Percentiles rank a stretch among this genome's conserved stretches.
Evolutionary conservation across 2,797 vertebrate genomes (phyloP).

Genomic region (Hafferia zeledoni): DNA sequence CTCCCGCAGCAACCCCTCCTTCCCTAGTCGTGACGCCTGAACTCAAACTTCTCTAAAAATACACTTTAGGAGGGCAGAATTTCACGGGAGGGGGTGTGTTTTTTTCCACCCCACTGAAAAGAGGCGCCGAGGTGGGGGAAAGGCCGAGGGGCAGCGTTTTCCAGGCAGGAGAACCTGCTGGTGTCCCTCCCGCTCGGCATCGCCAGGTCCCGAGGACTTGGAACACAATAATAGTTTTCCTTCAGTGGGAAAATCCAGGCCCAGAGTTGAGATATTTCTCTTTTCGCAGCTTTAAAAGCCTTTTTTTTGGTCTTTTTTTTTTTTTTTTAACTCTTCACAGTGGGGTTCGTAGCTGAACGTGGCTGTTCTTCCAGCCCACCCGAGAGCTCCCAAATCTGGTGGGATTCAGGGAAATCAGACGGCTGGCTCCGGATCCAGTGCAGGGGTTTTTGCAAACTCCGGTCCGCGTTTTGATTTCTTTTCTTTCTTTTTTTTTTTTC

Average conservation of each 20-base stretch:
- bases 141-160: not conserved
- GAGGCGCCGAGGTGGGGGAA: not conserved
- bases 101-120: not conserved
- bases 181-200: not conserved
- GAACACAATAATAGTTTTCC: slow-evolving; percentile 18
- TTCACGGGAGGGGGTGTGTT: not conserved
- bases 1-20: not conserved
- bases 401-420: slow-evolving; percentile 26
- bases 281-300: not conserved
- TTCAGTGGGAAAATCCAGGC: slow-evolving; percentile 34
- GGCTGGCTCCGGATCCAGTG: slow-evolving; percentile 47
- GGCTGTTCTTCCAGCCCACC: not conserved
- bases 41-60: slow-evolving; percentile 42
- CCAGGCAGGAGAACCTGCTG: not conserved
- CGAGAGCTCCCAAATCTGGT: not conserved
- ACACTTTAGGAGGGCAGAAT: not conserved
- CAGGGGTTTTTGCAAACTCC: slow-evolving; percentile 32
- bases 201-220: not conserved
- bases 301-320: fast-evolving
- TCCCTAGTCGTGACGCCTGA: not conserved
- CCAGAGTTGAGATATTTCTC: slow-evolving; percentile 39
- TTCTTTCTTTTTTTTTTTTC: not conserved
- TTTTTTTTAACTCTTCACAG: slow-evolving; percentile 9
- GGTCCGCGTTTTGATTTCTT: slow-evolving; percentile 19
- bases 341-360: not conserved